phyloP scores from a whole-genome alignment of 1,140 invertebrate genomes.

The Stratiolaelaps scimitus region DNA sequence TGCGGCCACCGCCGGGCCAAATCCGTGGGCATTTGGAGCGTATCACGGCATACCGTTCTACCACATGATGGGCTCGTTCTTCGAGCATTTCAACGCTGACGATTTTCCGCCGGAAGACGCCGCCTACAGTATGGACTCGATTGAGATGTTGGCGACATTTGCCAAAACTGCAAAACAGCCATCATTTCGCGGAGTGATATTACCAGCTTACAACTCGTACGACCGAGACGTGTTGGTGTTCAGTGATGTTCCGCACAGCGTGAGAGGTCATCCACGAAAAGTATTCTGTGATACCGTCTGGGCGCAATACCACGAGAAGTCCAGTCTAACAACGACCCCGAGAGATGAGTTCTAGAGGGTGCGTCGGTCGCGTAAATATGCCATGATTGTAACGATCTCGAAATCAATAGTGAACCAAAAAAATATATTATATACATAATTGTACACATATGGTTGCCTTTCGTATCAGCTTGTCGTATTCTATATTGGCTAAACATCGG shows the following conservation, averaged over 20 bases:
- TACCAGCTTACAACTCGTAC: background rate
- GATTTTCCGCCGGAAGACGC: background rate
- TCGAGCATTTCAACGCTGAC: background rate
- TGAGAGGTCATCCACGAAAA: background rate
- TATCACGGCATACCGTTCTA: slow-evolving; percentile 7
- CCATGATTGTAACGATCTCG: too few species aligned
- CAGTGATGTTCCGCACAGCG: background rate
- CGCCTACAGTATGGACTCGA: slow-evolving; percentile 2
- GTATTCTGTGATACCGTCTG: background rate
- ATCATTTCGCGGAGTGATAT: slow-evolving; percentile 10
- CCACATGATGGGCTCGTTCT: slow-evolving; percentile 21
- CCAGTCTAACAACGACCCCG: too few species aligned
- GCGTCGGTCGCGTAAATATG: too few species aligned
- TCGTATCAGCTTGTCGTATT: too few species aligned
- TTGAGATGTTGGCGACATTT: slow-evolving; percentile 8
- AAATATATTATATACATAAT: too few species aligned
- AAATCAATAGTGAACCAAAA: too few species aligned
- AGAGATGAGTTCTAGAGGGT: too few species aligned
- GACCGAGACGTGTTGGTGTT: background rate
- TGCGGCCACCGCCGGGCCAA: background rate
- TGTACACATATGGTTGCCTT: too few species aligned
- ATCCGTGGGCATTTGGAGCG: slow-evolving; percentile 2
- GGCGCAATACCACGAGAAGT: too few species aligned
- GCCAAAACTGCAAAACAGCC: slow-evolving; percentile 11
- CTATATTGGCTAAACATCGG: too few species aligned